Evolutionary conservation across 37 sponge, comb jelly and placozoan genomes (phyloP).

Genomic region (Hexactinellida sp.): DNA sequence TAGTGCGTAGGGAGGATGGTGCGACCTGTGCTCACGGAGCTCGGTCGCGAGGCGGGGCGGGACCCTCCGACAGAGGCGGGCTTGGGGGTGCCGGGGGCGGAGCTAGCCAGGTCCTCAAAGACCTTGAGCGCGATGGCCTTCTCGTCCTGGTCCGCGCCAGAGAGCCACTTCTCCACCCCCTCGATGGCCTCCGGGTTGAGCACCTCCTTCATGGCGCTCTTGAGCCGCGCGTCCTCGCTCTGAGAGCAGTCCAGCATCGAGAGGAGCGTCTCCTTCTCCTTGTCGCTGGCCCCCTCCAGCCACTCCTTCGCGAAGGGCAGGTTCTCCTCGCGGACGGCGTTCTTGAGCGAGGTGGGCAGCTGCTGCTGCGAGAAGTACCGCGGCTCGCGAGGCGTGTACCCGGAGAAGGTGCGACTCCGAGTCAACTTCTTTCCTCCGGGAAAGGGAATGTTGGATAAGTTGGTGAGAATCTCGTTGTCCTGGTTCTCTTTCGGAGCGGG

Average conservation of each 20-base stretch:
- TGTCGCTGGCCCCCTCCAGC: background rate
- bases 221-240: background rate
- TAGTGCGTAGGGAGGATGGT: background rate
- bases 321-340: background rate
- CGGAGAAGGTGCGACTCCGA: background rate
- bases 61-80: background rate
- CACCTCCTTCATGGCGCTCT: constrained; percentile 11
- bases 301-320: constrained; percentile 3
- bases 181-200: background rate
- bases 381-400: background rate
- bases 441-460: background rate
- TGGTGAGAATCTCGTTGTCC: background rate
- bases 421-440: background rate
- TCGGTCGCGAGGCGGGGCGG: background rate
- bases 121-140: constrained; percentile 9
- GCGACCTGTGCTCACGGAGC: background rate
- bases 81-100: background rate
- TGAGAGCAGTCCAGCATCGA: background rate
- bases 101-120: background rate
- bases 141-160: background rate
- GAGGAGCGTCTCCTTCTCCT: background rate
- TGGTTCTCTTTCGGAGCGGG: background rate
- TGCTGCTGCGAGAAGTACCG: background rate
- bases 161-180: constrained; percentile 9
- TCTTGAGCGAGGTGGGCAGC: background rate